Base-by-base conservation (phyloP, 2,797 vertebrate genomes). In the Ctenopoma multispine region DNA sequence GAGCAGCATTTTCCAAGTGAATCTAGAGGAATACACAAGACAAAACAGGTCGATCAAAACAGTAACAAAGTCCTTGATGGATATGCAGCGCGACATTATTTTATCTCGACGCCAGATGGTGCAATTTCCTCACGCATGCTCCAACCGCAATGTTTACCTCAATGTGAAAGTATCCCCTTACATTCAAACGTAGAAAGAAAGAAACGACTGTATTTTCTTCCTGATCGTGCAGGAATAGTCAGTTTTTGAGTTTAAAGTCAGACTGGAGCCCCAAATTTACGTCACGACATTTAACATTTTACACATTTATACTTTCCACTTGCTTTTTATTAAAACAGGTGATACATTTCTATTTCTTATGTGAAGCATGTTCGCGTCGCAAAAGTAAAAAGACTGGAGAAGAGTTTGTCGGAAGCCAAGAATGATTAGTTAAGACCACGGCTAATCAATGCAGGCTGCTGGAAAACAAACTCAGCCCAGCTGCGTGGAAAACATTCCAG, bases 1-100 rank as follows among this genome's bases (percentile, higher is more conserved):
- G 47, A 96, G 93, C 79, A 98, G 95, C 98, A 99, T 99, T 90
- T 97, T 89, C 95, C 79, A 85, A 83, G 85, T 74, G 85, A 79
- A 80, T 87, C 92, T 94, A 40, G n/a, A 75, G 15, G 13, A 3
- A 75, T 3, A 46, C 27, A 70, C 4, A 36, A 69, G 46, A 66
- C 12, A 79, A 36, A n/a, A 47, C 0, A 49, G 61, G 36, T 71
- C 24, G 84, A 41, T 36, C 48, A 29, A 65, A 23, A 56, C 27
- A 55, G 17, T 8, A 6, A 14, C 7, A 7, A 1, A 58, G 11
- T 1, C 23, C 4, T 4, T 0, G 3, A 4, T 5, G 38, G 17
- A 11, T 10, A 34, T 21, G 15, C 27, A 7, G 21, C 15, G 2
- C 13, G 2, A 4, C 3, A 17, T 9, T 14, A 15, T 38, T 41